Percentiles rank a stretch among this genome's conserved stretches.
phyloP scores from a whole-genome alignment of 2,797 vertebrate species.

The Catharus ustulatus region DNA sequence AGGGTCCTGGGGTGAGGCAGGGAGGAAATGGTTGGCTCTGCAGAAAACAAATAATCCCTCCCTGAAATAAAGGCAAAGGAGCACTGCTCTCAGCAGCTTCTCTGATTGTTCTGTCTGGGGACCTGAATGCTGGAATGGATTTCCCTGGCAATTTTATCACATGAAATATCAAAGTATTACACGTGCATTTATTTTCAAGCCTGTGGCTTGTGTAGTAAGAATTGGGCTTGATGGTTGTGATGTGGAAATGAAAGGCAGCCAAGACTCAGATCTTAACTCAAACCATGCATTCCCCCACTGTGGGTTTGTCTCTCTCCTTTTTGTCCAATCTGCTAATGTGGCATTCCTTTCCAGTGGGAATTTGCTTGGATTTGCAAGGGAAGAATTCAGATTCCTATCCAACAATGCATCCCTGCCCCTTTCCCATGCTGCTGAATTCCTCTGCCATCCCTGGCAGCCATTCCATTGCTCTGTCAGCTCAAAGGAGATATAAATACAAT shows the following conservation, averaged over 20 bases:
- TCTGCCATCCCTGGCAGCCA: background rate
- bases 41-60: conserved; percentile 17
- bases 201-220: conserved; percentile 13
- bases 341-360: conserved; percentile 54
- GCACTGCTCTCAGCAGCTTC: background rate
- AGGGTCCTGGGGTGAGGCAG: background rate
- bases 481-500: background rate
- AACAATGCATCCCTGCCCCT: conserved; percentile 5
- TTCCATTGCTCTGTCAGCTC: background rate
- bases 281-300: conserved; percentile 27
- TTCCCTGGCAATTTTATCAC: conserved; percentile 22
- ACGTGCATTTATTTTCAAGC: conserved; percentile 45
- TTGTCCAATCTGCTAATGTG: conserved; percentile 45
- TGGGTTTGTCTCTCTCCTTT: conserved; percentile 13
- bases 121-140: background rate
- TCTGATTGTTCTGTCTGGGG: conserved; percentile 3
- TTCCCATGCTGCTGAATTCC: conserved; percentile 21
- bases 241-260: conserved; percentile 47
- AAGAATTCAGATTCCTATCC: conserved; percentile 13
- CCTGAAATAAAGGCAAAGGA: background rate
- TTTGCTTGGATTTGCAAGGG: conserved; percentile 29
- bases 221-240: background rate
- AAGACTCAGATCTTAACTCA: conserved; percentile 53
- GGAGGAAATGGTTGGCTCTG: background rate
- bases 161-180: conserved; percentile 47